Evolutionary conservation across 2,113 vertebrate species (phyloP).

Genomic region (Chlorodrepanis virens): DNA sequence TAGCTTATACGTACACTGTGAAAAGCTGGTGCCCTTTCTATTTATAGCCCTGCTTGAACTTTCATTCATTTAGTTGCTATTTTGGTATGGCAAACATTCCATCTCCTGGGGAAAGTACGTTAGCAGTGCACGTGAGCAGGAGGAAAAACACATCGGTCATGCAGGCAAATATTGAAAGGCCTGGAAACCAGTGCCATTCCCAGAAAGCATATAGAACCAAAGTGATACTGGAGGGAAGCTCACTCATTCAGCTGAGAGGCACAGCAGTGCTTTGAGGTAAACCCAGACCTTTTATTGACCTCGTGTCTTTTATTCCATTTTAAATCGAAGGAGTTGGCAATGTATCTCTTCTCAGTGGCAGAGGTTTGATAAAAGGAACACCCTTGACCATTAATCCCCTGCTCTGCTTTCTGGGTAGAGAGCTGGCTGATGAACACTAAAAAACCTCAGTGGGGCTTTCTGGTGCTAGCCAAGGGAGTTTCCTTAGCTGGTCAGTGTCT

Average conservation of each 20-base stretch:
- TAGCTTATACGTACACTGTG: neutral
- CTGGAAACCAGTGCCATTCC: constrained; percentile 25
- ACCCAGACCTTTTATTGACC: neutral
- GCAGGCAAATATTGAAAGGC: constrained; percentile 30
- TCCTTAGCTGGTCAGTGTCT: neutral
- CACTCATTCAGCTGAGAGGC: neutral
- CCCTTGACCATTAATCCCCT: neutral
- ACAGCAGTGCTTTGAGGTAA: neutral
- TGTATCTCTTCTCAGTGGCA: neutral
- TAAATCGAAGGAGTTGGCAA: neutral
- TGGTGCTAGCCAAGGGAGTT: neutral
- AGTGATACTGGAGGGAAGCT: neutral
- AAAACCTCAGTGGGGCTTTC: neutral
- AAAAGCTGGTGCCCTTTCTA: constrained; percentile 44
- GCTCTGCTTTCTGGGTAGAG: neutral
- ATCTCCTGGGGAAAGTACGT: constrained; percentile 53
- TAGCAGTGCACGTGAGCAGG: constrained; percentile 27
- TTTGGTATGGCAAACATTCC: constrained; percentile 59
- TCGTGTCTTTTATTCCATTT: neutral
- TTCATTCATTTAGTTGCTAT: constrained; percentile 70
- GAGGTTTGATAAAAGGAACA: neutral
- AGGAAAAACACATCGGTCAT: neutral
- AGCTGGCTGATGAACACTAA: neutral
- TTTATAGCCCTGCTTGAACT: constrained; percentile 71
- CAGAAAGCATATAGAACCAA: constrained; percentile 14